Percentiles rank a stretch among this genome's conserved stretches.
Evolutionary conservation across 2,797 vertebrate genomes (phyloP).

Genomic region (Ctenosaura bakeri): DNA sequence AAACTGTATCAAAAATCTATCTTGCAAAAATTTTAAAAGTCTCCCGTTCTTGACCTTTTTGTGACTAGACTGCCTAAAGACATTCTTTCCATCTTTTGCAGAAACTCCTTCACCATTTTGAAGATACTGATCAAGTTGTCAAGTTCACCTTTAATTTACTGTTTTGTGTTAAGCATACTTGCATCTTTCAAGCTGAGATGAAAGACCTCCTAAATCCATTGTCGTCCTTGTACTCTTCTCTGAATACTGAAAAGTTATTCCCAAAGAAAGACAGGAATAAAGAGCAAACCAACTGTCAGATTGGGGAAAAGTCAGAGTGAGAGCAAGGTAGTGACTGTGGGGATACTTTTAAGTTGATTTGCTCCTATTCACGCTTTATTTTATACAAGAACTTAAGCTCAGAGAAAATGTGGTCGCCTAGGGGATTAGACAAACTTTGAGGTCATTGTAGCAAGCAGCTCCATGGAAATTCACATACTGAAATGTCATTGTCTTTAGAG

Average conservation of each 20-base stretch:
- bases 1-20: not conserved
- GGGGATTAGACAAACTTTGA: not conserved
- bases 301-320: not conserved
- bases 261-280: slow-evolving; percentile 13
- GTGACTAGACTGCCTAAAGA: not conserved
- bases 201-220: slow-evolving; percentile 18
- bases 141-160: slow-evolving; percentile 33
- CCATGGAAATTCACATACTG: not conserved
- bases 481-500: slow-evolving; percentile 18
- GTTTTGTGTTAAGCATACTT: slow-evolving; percentile 30
- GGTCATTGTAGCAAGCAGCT: not conserved
- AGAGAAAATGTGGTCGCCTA: not conserved
- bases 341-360: slow-evolving; percentile 6
- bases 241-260: slow-evolving; percentile 23
- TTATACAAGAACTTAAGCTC: not conserved
- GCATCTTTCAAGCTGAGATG: slow-evolving; percentile 31
- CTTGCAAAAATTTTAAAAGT: not conserved
- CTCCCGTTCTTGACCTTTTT: slow-evolving; percentile 13
- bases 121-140: slow-evolving; percentile 30
- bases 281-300: slow-evolving; percentile 6
- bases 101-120: slow-evolving; percentile 19
- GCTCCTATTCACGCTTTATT: not conserved
- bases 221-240: slow-evolving; percentile 11
- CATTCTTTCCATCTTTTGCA: slow-evolving; percentile 1
- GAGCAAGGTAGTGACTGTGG: not conserved